Conservation (phyloP, 2,888 invertebrate genomes). For the Tolmerus cingulatus region DNA sequence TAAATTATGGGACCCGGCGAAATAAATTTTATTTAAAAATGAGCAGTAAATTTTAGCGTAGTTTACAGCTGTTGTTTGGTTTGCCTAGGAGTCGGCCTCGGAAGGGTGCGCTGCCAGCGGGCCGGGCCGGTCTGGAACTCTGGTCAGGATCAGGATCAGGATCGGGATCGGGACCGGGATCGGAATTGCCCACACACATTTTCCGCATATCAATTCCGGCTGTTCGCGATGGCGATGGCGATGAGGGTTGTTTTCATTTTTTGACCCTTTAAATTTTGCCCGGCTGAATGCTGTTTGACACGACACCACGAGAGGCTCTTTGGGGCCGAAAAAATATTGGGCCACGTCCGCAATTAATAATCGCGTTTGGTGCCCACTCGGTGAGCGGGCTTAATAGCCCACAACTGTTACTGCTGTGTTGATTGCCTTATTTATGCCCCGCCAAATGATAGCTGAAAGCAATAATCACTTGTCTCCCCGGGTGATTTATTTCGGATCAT, state of each 20-base stretch:
- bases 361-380: neutral
- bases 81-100: neutral
- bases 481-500: neutral
- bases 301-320: neutral
- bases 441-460: neutral
- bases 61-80: constrained; percentile 37
- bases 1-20: constrained; percentile 49
- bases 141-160: neutral
- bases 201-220: constrained; percentile 22
- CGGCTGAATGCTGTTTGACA: constrained; percentile 12
- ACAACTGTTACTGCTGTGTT: constrained; percentile 6
- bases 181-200: constrained; percentile 23
- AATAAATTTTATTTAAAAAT: constrained; percentile 43
- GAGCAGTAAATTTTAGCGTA: constrained; percentile 35
- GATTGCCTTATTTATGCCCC: constrained; percentile 11
- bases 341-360: constrained; percentile 15
- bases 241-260: constrained; percentile 18
- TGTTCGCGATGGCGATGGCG: neutral
- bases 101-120: neutral
- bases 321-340: constrained; percentile 18
- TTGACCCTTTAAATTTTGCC: constrained; percentile 12
- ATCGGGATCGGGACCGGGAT: neutral
- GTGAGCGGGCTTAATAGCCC: constrained; percentile 5
- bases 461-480: neutral
- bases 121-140: neutral